Base-by-base conservation (phyloP, 1,140 invertebrate genomes). In the Metaphire vulgaris region DNA sequence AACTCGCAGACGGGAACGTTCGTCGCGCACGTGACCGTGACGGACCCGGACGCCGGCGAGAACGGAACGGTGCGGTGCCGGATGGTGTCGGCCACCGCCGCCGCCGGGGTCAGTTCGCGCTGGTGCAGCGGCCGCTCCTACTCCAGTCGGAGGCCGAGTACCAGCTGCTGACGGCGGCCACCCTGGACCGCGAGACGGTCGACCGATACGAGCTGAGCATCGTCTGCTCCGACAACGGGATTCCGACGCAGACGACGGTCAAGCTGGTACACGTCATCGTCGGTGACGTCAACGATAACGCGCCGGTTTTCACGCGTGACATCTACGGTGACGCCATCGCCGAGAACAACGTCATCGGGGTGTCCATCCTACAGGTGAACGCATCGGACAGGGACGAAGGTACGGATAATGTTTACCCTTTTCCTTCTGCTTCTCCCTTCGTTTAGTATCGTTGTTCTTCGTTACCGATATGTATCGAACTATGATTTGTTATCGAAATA, bases 1-100 rank as follows among this genome's bases (percentile, higher is more conserved):
- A 95, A 96, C 85, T 93, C 94, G 0, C 89, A 89, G 28, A 94
- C 93, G 82, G 93, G 93, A 21, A 93, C 92, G 1, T 91, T 96
- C 0, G 95, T 97, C 0, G 94, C 95, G 1, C 94, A 94, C 0
- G 92, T 97, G 16, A 92, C 92, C 0, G 92, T 97, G 0, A 89
- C 92, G 21, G 95, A 97, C 83, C 89, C 90, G 79, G 95, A 97
- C 85, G 92, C 95, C 83, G 94, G 93, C 0, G 84, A 90, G 0
- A 97, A 96, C 84, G 93, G 94, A 1, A 91, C 94, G 80, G 56
- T 78, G 1, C 69, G 74, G 34, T 78, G 77, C 34, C 56, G 41
- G 16, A 33, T 78, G 33, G n/a, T n/a, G n/a, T n/a, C n/a, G n/a
- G n/a, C n/a, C n/a, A n/a, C n/a, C n/a, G n/a, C n/a, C n/a, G n/a